These are phyloP conservation scores for Diceros bicornis DNA, from an alignment of 2,797 vertebrate species.

Conservation along the genomic window DNA sequence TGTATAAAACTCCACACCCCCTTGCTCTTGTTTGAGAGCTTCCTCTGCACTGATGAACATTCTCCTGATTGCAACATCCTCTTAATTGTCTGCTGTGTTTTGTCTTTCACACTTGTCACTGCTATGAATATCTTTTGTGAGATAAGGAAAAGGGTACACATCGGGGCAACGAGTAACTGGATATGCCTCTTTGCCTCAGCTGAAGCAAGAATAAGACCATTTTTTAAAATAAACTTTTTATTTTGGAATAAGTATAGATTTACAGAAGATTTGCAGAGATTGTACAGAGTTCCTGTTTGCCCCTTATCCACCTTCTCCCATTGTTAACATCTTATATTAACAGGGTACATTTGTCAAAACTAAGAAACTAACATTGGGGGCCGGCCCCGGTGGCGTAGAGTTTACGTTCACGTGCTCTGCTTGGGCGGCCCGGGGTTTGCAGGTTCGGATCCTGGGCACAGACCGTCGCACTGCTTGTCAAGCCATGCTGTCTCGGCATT, in stretches of 20 bases:
- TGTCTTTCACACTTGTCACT: background rate
- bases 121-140: background rate
- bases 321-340: background rate
- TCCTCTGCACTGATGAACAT: background rate
- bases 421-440: too few relatives aligned
- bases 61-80: background rate
- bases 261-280: background rate
- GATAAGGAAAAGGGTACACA: background rate
- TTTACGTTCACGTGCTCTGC: too few relatives aligned
- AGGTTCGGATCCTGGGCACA: too few relatives aligned
- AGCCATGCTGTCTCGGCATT: too few relatives aligned
- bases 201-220: constrained; percentile 10
- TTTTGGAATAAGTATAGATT: background rate
- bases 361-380: background rate
- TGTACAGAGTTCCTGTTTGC: background rate
- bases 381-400: too few relatives aligned
- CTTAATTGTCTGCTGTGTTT: background rate
- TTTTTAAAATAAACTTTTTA: background rate
- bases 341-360: background rate
- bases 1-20: background rate
- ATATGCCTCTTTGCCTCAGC: background rate
- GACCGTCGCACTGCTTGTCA: too few relatives aligned
- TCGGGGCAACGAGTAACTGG: background rate
- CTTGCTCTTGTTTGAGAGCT: background rate
- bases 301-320: background rate